Base-by-base conservation (phyloP, 2,113 vertebrate genomes). In the Antechinus stuartii region DNA sequence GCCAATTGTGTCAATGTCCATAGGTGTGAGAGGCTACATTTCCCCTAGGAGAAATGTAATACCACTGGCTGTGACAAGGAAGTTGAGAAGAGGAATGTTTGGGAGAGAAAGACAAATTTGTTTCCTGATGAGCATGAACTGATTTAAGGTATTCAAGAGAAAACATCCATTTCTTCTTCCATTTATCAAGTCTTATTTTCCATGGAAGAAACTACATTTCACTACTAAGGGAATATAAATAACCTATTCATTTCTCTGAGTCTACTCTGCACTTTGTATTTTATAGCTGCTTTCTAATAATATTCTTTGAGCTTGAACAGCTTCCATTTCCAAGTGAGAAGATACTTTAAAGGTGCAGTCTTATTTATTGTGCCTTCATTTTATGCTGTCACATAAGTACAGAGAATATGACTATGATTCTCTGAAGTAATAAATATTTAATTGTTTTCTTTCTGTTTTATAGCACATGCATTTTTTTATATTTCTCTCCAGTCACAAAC, bases 251-350 rank as follows among this genome's bases (percentile, higher is more conserved):
- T 55, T 91, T 95, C 53, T 90, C 90, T 25, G 90, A 89, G 90
- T 92, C 35, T 52, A 61, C 91, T 76, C 54, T 24, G 23, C 55
- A 92, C 53, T 95, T 97, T 94, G 10, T 90, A 93, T 94, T 50
- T 93, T 91, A 76, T 35, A 68, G 42, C 90, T 94, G 93, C 90
- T 95, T 96, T 96, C 96, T 92, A 92, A 94, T 95, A 95, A n/a
- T 89, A 55, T 92, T 61, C 93, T 56, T 96, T 96, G 91, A 42
- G 12, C 76, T 96, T 49, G 92, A 91, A 90, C 89, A 30, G 57
- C 95, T 95, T 96, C 30, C 56, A 68, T 35, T 30, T 90, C 95
- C 53, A 55, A 47, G 26, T 54, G 19, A 90, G 55, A 97, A 96
- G 52, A 46, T 91, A 54, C 19, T 90, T 1, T 61, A 84, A 94